Base-by-base conservation (phyloP, 2,888 invertebrate species). In the Elysia crispata region DNA sequence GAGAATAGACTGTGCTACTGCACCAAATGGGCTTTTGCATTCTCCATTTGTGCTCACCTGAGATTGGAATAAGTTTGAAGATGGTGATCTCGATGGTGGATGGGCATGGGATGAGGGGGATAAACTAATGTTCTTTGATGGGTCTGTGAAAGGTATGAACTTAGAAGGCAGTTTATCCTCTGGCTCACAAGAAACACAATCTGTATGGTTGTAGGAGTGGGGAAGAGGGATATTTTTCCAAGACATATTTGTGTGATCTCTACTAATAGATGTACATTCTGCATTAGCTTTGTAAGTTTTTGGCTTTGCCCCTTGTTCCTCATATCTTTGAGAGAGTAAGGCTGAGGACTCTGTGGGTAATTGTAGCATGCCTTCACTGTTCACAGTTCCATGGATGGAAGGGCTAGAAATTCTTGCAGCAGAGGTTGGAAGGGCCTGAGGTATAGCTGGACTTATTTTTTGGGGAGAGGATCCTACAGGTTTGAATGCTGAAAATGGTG, bases 141-240 rank as follows among this genome's bases (percentile, higher is more conserved):
- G 76, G 30, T 80, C 81, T 28, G 79, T 73, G 13, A 77, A 64
- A 41, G 83, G 83, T 15, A 83, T 83, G 8, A 57, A 79, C 64
- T 83, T 83, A n/a, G 83, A 66, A 25, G 77, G 76, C 33, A 83
- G 64, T 64, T 81, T 79, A 74, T 81, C 81, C 50, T 76, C 79
- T n/a, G 70, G 70, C 20, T 76, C 81, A 54, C 79, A 79, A 1
- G 79, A 81, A n/a, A 72, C 74, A 77, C 83, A 79, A 69, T 83
- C 79, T 33, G 83, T 79, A 60, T 83, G 79, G 57, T 83, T 83
- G 79, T 83, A 81, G 20, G 81, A 80, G 25, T 74, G 50, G 13
- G 83, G 83, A 8, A 83, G 73, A 15, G 81, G 82, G 62, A 83
- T 82, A 33, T 82, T 82, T 70, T 83, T 83, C 83, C 83, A 83